These are phyloP conservation scores for Sycophaga agraensis DNA, from an alignment of 1,140 invertebrate genomes.

Conservation along the genomic window DNA sequence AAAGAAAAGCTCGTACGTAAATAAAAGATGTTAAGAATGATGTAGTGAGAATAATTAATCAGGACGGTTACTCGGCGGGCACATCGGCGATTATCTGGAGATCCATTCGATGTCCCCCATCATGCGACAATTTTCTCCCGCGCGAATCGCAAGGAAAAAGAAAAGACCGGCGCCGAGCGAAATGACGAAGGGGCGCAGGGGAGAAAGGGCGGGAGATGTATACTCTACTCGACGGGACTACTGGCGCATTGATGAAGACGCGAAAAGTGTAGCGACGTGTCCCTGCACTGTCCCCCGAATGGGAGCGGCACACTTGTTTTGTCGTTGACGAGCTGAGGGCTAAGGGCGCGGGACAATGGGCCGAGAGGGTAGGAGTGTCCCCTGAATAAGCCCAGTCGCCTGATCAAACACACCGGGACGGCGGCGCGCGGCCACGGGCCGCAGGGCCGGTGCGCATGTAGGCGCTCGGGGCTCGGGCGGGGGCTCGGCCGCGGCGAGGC, in stretches of 20 bases:
- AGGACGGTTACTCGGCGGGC: too few species aligned
- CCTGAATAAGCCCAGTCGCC: slow-evolving; percentile 20
- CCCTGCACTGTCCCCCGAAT: too few species aligned
- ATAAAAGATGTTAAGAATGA: too few species aligned
- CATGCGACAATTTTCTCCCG: background rate
- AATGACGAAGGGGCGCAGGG: background rate
- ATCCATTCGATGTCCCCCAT: too few species aligned
- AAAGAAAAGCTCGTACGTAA: too few species aligned
- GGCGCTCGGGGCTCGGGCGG: too few species aligned
- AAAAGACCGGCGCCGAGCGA: slow-evolving; percentile 5
- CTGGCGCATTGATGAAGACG: slow-evolving; percentile 2
- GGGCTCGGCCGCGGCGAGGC: too few species aligned
- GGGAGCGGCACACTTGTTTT: slow-evolving; percentile 27
- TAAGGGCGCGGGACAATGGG: too few species aligned
- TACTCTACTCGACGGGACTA: background rate
- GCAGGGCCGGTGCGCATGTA: background rate
- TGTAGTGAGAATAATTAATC: too few species aligned
- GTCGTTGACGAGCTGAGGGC: background rate
- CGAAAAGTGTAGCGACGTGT: background rate
- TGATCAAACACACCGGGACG: slow-evolving; percentile 25
- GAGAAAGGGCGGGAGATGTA: background rate
- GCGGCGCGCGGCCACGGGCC: background rate
- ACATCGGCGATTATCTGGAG: too few species aligned
- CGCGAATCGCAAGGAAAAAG: background rate
- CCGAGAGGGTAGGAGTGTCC: background rate